Conservation (phyloP, 2,888 invertebrate species). For the Pammene aurita region DNA sequence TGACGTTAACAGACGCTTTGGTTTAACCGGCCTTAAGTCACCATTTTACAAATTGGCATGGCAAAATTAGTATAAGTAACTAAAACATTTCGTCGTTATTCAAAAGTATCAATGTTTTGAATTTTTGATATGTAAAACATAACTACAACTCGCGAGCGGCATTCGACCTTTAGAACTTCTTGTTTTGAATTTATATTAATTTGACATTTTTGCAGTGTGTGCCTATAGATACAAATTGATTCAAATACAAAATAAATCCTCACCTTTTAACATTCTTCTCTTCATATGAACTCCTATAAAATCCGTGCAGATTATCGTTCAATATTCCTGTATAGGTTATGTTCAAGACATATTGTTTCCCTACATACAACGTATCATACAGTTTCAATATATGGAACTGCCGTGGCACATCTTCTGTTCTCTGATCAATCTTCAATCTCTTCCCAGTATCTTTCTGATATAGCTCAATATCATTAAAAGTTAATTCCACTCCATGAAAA, state of each 20-base stretch:
- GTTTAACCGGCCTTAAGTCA: too few species aligned
- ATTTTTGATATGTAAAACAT: too few species aligned
- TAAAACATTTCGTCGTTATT: too few species aligned
- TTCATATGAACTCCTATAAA: conserved; percentile 91
- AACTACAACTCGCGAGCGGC: too few species aligned
- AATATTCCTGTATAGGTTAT: conserved; percentile 88
- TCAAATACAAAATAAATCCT: conserved; percentile 45
- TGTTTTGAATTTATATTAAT: too few species aligned
- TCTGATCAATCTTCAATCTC: conserved; percentile 61
- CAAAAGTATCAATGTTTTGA: too few species aligned
- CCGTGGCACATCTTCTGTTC: conserved; percentile 82
- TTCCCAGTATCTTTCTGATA: conserved; percentile 68
- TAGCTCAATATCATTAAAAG: conserved; percentile 84
- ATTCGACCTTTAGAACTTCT: too few species aligned
- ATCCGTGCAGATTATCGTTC: conserved; percentile 90
- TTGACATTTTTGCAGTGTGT: too few species aligned
- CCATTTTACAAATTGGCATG: too few species aligned
- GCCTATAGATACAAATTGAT: too few species aligned
- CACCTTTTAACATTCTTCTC: conserved; percentile 87
- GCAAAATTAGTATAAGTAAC: too few species aligned
- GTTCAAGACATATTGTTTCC: conserved; percentile 85
- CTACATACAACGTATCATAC: conserved; percentile 81
- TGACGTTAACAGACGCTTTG: too few species aligned
- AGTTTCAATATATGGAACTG: conserved; percentile 88
- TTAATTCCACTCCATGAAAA: conserved; percentile 88